phyloP scores from a whole-genome alignment of 2,113 vertebrate genomes.

The Neofelis nebulosa region DNA sequence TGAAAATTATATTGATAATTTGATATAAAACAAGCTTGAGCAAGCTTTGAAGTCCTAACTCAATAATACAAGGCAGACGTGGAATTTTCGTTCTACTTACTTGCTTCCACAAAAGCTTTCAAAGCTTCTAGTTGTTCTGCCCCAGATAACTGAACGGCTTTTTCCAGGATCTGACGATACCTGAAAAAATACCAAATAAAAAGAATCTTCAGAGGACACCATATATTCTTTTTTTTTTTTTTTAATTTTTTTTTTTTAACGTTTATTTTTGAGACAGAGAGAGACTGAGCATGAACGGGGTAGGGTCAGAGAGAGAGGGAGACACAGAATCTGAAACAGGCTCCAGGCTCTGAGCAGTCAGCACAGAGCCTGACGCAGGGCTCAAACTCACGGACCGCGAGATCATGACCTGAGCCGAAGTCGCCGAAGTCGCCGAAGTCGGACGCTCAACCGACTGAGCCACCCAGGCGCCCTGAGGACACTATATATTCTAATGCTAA shows the following conservation, averaged over 20 bases:
- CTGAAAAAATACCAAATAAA: constrained; percentile 83
- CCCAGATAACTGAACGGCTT: constrained; percentile 94
- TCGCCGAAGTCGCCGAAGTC: no score
- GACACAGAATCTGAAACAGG: no score
- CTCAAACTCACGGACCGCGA: no score
- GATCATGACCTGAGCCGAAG: no score
- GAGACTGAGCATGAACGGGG: no score
- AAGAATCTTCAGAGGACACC: background rate
- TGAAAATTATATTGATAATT: background rate
- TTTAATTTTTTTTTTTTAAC: no score
- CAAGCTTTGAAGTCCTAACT: background rate
- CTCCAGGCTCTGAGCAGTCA: no score
- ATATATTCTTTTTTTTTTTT: background rate
- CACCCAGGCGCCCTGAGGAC: background rate
- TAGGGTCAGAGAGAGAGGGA: no score
- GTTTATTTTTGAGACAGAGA: no score
- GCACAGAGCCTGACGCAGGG: no score
- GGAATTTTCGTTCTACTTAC: constrained; percentile 85
- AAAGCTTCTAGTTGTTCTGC: constrained; percentile 96
- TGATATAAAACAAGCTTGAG: constrained; percentile 30
- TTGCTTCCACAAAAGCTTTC: constrained; percentile 99
- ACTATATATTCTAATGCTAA: background rate
- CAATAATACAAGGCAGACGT: background rate
- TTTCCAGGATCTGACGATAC: constrained; percentile 97
- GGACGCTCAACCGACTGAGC: no score